Evolutionary conservation across 2,888 invertebrate species (phyloP).

Genomic region (Trichopria drosophilae): DNA sequence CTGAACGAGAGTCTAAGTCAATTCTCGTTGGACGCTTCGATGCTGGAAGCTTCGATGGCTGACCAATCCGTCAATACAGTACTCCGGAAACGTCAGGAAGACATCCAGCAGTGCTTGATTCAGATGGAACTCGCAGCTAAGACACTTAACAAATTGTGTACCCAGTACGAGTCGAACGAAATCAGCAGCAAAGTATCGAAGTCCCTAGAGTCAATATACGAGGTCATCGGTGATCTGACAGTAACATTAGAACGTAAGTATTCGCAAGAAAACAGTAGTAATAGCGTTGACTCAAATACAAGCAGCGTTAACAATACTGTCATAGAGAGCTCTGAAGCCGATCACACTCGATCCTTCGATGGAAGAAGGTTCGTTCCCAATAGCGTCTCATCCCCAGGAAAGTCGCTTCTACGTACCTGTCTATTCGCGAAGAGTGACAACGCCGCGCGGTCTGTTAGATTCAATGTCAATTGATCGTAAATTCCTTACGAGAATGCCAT

Average conservation of each 20-base stretch:
- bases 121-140: conserved; percentile 52
- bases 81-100: conserved; percentile 42
- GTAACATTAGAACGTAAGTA: conserved; percentile 35
- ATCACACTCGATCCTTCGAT: conserved; percentile 17
- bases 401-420: conserved; percentile 39
- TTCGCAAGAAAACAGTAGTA: conserved; percentile 1
- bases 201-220: conserved; percentile 46
- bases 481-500: background rate
- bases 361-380: conserved; percentile 33
- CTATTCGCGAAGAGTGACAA: conserved; percentile 39
- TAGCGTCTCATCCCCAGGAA: conserved; percentile 34
- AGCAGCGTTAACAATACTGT: conserved; percentile 36
- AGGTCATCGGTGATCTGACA: conserved; percentile 41
- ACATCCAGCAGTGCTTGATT: conserved; percentile 46
- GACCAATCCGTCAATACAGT: conserved; percentile 38
- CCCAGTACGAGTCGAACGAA: conserved; percentile 41
- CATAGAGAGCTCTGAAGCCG: conserved; percentile 39
- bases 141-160: conserved; percentile 47
- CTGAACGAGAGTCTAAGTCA: conserved; percentile 55
- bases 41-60: conserved; percentile 39
- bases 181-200: conserved; percentile 42
- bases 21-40: conserved; percentile 50
- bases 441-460: conserved; percentile 47
- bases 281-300: conserved; percentile 6
- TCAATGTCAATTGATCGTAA: conserved; percentile 37